Evolutionary conservation across 2,888 invertebrate genomes (phyloP).

Genomic region (Alviniconcha strummeri): DNA sequence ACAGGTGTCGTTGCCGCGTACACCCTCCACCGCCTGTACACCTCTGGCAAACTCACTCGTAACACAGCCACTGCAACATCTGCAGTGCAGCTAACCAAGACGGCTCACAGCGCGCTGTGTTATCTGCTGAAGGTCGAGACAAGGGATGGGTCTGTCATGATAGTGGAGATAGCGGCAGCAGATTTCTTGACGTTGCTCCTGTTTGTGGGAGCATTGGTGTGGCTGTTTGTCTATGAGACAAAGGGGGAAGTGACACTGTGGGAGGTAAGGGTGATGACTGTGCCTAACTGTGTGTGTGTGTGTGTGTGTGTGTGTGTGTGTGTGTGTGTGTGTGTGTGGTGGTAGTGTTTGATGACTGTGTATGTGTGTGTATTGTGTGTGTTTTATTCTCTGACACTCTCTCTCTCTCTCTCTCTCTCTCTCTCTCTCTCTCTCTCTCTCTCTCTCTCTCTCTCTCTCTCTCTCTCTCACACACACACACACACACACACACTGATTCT

Average conservation of each 20-base stretch:
- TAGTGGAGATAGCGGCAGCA: slow-evolving; percentile 30
- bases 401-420: neutral
- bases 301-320: too few species aligned
- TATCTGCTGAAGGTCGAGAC: slow-evolving; percentile 37
- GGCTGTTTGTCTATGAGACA: slow-evolving; percentile 52
- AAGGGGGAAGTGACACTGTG: slow-evolving; percentile 38
- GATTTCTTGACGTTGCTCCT: slow-evolving; percentile 44
- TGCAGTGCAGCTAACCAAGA: slow-evolving; percentile 58
- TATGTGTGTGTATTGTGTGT: neutral
- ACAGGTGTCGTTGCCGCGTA: slow-evolving; percentile 55
- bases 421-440: neutral
- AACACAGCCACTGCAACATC: slow-evolving; percentile 50
- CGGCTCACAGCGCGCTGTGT: slow-evolving; percentile 47
- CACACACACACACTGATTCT: too few species aligned
- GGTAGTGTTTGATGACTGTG: neutral
- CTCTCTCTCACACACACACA: neutral
- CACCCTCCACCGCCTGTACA: slow-evolving; percentile 57
- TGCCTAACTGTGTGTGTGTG: too few species aligned
- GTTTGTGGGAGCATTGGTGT: slow-evolving; percentile 50
- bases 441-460: neutral
- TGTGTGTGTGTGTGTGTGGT: too few species aligned
- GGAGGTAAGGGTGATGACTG: slow-evolving; percentile 38
- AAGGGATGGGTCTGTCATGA: slow-evolving; percentile 35
- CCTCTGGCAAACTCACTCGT: slow-evolving; percentile 52
- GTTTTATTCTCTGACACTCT: neutral